Base-by-base conservation (phyloP, 2,797 vertebrate genomes). In the Chelon auratus region DNA sequence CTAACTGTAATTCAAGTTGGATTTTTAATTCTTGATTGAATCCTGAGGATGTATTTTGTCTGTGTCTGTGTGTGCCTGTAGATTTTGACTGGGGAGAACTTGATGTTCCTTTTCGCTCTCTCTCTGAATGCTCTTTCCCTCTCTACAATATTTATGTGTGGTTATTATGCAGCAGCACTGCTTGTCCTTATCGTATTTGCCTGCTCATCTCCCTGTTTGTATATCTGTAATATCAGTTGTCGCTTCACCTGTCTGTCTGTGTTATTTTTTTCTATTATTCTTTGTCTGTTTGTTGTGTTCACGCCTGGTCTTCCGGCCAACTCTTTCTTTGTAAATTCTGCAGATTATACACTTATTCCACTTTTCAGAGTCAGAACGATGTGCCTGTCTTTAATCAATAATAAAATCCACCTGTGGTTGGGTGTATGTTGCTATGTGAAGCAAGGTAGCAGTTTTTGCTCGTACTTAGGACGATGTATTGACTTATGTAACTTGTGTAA, bases 131-230 rank as follows among this genome's bases (percentile, higher is more conserved):
- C 10, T 9, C 22, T 9, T 17, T 47, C 22, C 26, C 1, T 1
- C 52, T 55, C 22, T 64, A 18, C 43, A 64, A 53, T 62, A 72
- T 82, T 68, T 56, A 68, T 82, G 56, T 51, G 43, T 70, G 15
- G 24, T 59, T 78, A 68, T 72, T 47, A 72, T 64, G 59, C 58
- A 52, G 72, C 54, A 68, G 30, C 51, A 18, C 45, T 47, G 50
- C 39, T 53, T 53, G 45, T 69, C 45, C 69, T 72, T 42, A 36
- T 33, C 52, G 17, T 72, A 62, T 60, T 11, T 63, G 36, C 37
- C 14, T 42, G 48, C 36, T 26, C 36, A 17, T 18, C 24, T 51
- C 9, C 8, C 50, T 61, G 47, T 47, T 20, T 55, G 14, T 55
- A 5, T 39, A 43, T 62, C 37, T 67, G 50, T 71, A 24, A 55